Conservation (phyloP, 2,113 vertebrate genomes). For the Heterochromis multidens region DNA sequence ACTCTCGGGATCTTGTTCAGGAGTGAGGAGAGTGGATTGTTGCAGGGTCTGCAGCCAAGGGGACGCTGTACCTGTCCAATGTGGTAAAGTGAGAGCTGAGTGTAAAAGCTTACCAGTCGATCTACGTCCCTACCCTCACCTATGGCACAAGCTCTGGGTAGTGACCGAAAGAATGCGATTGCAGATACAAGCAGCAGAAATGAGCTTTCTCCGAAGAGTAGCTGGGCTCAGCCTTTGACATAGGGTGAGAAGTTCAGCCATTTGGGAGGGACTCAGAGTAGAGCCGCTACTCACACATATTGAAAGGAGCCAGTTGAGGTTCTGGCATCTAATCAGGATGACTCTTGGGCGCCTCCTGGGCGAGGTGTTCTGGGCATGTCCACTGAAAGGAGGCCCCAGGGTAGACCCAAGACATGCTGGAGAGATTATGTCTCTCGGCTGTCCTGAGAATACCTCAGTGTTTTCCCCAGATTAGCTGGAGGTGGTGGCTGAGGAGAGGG, state of each 20-base stretch:
- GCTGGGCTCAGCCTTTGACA: neutral
- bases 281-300: neutral
- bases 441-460: too few species aligned
- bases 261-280: neutral
- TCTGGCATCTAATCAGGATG: neutral
- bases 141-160: rapidly evolving
- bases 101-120: neutral
- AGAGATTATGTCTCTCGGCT: neutral
- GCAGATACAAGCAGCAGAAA: too few species aligned
- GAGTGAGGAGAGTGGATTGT: neutral
- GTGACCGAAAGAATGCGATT: neutral
- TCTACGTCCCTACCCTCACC: neutral
- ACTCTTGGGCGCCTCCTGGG: neutral
- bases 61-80: neutral
- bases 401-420: neutral
- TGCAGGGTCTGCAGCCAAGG: rapidly evolving
- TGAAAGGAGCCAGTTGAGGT: rapidly evolving
- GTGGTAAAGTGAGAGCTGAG: neutral
- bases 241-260: neutral
- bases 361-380: neutral
- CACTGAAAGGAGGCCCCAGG: neutral
- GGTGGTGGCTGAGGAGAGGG: neutral
- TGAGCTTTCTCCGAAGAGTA: neutral
- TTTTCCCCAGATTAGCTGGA: neutral
- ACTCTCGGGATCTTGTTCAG: too few species aligned